phyloP scores from a whole-genome alignment of 2,113 vertebrate species.

The Tor tambroides region DNA sequence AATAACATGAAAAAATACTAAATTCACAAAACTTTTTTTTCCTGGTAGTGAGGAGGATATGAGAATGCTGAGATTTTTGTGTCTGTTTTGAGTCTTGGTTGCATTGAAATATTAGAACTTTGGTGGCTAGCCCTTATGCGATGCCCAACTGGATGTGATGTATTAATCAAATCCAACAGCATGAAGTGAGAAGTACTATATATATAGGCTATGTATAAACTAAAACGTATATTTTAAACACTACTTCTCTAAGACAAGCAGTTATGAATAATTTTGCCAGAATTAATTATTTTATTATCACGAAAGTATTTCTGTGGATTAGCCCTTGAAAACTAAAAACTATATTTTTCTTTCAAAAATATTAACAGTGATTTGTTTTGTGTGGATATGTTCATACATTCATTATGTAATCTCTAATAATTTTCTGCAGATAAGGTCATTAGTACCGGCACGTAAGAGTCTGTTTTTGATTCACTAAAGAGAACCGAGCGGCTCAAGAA shows the following conservation, averaged over 20 bases:
- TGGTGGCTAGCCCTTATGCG: neutral
- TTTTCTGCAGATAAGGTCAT: no score
- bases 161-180: neutral
- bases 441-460: no score
- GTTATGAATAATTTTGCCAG: neutral
- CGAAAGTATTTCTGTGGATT: neutral
- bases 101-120: neutral
- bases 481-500: no score
- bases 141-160: neutral
- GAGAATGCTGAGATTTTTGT: neutral
- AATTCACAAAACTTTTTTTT: no score
- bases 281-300: neutral
- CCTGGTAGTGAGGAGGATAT: neutral
- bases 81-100: neutral
- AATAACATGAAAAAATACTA: no score
- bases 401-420: neutral
- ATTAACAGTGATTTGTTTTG: neutral
- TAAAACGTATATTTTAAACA: neutral
- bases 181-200: neutral
- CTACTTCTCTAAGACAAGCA: neutral
- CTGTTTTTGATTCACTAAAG: no score
- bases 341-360: neutral
- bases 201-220: neutral
- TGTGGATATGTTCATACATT: neutral
- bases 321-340: neutral